Base-by-base conservation (phyloP, 2,888 invertebrate species). In the Tanytarsus gracilentus region DNA sequence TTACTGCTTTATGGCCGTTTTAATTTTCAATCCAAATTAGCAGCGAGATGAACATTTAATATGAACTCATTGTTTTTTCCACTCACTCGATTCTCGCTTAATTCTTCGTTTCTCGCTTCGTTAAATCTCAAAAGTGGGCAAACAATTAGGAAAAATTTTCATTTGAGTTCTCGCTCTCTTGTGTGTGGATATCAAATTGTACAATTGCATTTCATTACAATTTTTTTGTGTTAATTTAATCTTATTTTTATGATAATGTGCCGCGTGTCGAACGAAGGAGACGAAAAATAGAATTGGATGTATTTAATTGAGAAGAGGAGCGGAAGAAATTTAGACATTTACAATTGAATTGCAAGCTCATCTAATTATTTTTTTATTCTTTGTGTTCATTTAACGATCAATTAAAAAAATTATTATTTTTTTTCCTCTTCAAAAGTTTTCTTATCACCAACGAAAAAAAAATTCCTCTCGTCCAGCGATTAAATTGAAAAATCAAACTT, bases 231-330 rank as follows among this genome's bases (percentile, higher is more conserved):
- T 40, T 56, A 56, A 56, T 56, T 56, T 26, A 56, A 40, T 56
- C 55, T 56, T 27, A 39, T 23, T 56, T 40, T 56, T 56, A 56
- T 56, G 55, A 56, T 56, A 56, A 56, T 56, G 44, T 44, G 44
- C 44, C 44, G 44, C 44, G 44, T 44, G 44, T 44, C 44, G 44
- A 44, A 44, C 21, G 23, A 23, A 18, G 44, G 44, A 44, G 44
- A 44, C 23, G 44, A 44, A 23, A 44, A 44, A 44, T n/a, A n/a
- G n/a, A n/a, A n/a, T n/a, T n/a, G n/a, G 23, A 23, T 44, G 44
- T 44, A 44, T 44, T 11, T 44, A 44, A 44, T 44, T 44, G 23
- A 44, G 44, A 44, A 44, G 23, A 44, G 18, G 18, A 44, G 23
- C 9, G 44, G 44, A 44, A 44, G 44, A 9, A 44, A n/a, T n/a